These are phyloP conservation scores for Glossophaga mutica DNA, from an alignment of 2,797 vertebrate species.

Conservation along the genomic window DNA sequence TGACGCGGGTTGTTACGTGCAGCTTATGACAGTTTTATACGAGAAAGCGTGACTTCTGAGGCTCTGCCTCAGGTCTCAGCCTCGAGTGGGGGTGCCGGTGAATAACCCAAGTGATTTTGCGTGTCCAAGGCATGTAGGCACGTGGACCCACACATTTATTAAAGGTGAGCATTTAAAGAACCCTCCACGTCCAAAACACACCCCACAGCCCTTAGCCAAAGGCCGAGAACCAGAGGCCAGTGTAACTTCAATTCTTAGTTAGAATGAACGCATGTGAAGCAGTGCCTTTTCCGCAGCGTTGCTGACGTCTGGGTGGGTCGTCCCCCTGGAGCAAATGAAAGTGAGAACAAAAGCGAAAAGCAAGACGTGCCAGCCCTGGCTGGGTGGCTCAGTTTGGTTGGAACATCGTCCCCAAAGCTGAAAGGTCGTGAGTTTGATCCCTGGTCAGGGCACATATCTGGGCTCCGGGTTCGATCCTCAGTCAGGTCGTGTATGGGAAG, in stretches of 20 bases:
- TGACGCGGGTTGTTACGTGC: accelerated
- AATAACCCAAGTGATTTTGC: accelerated
- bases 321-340: not conserved
- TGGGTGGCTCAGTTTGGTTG: no score
- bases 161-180: no score
- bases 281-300: not conserved
- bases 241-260: not conserved
- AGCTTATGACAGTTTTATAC: accelerated
- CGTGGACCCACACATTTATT: accelerated
- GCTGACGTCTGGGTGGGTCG: accelerated
- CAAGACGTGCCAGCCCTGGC: not conserved
- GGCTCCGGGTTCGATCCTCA: no score
- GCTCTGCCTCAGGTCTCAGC: accelerated
- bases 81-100: not conserved
- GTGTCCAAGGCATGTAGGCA: not conserved
- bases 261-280: not conserved
- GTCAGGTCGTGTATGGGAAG: no score
- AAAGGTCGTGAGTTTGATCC: not conserved
- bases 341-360: not conserved
- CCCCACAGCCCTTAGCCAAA: accelerated
- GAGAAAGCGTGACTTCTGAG: not conserved
- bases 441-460: not conserved
- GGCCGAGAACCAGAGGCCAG: accelerated
- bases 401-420: no score
- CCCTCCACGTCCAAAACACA: accelerated